phyloP scores from a whole-genome alignment of 2,113 vertebrate species.

The Acinonyx jubatus region DNA sequence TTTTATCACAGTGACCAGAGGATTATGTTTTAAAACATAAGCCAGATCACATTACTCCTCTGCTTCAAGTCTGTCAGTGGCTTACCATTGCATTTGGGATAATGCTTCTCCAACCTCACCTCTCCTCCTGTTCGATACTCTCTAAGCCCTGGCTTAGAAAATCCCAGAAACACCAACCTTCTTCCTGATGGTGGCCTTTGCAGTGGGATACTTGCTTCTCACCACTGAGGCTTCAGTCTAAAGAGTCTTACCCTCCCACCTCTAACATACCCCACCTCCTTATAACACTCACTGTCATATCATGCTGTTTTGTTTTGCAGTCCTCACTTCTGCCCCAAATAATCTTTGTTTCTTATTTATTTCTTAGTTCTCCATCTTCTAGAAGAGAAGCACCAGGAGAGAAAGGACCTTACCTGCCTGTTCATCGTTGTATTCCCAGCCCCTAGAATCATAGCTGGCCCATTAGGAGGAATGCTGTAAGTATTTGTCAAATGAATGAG shows the following conservation, averaged over 20 bases:
- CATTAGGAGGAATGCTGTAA: neutral
- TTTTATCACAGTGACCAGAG: neutral
- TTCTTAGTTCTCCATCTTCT: neutral
- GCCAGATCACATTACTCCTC: neutral
- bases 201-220: neutral
- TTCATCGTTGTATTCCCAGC: neutral
- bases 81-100: neutral
- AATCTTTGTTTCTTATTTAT: neutral
- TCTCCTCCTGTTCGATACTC: neutral
- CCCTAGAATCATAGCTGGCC: neutral
- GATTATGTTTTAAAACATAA: conserved; percentile 29
- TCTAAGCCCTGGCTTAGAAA: neutral
- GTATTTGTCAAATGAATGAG: neutral
- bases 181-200: neutral
- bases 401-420: neutral
- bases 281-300: neutral
- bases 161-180: neutral
- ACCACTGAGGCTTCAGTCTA: neutral
- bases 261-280: neutral
- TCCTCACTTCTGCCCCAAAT: neutral
- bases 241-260: neutral
- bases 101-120: neutral
- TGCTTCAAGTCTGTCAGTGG: neutral
- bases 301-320: neutral
- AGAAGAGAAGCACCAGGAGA: neutral